Conservation (phyloP, 2,888 invertebrate species). For the Scaptodrosophila latifasciaeformis region DNA sequence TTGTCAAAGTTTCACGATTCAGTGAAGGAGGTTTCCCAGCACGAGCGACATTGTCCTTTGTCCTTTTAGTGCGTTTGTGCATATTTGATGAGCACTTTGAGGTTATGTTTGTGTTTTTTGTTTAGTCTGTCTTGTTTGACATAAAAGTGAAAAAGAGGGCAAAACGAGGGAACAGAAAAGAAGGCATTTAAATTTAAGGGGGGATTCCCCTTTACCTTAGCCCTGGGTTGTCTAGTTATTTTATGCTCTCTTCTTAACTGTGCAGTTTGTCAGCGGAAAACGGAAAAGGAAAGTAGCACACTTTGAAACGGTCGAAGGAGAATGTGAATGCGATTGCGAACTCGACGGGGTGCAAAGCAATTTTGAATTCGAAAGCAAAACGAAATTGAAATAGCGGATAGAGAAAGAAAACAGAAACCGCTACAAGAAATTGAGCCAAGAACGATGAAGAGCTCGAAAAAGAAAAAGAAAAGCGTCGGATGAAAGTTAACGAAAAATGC, state of each 20-base stretch:
- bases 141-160: too few species aligned
- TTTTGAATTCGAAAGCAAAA: constrained; percentile 50
- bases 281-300: constrained; percentile 37
- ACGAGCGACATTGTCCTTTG: constrained; percentile 32
- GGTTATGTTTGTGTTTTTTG: constrained; percentile 42
- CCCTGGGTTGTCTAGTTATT: background rate
- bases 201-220: background rate
- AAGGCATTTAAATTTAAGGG: too few species aligned
- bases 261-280: constrained; percentile 28
- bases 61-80: constrained; percentile 48
- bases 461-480: constrained; percentile 14
- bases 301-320: constrained; percentile 6
- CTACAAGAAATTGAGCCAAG: constrained; percentile 18
- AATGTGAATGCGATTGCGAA: background rate
- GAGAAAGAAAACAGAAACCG: constrained; percentile 16
- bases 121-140: constrained; percentile 9
- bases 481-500: constrained; percentile 52
- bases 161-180: background rate
- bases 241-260: constrained; percentile 1
- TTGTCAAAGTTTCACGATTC: background rate
- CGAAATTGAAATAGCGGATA: constrained; percentile 31
- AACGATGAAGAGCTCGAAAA: constrained; percentile 3
- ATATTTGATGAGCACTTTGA: constrained; percentile 49
- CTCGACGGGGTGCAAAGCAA: constrained; percentile 45
- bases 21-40: background rate